These are phyloP conservation scores for Drosophila austrosaltans DNA, from an alignment of 2,888 invertebrate species.

Conservation along the genomic window DNA sequence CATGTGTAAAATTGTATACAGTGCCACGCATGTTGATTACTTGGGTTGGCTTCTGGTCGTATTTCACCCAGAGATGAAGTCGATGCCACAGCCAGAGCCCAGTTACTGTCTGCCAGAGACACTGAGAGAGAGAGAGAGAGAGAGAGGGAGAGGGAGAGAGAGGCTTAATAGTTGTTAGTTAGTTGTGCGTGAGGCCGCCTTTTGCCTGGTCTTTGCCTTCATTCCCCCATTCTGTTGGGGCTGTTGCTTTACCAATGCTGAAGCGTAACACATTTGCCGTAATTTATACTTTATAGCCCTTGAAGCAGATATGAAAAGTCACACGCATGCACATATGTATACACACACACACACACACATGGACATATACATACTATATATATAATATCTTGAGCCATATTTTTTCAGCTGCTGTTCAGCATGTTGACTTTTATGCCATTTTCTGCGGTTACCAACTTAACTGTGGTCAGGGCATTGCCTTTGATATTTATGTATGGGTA, in stretches of 20 bases:
- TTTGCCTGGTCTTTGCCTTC: neutral
- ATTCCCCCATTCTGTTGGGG: conserved; percentile 19
- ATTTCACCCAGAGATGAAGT: conserved; percentile 45
- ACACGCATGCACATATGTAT: conserved; percentile 18
- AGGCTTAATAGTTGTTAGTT: conserved; percentile 79
- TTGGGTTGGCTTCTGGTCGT: conserved; percentile 41
- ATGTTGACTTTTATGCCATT: conserved; percentile 78
- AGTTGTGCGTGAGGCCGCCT: conserved; percentile 68
- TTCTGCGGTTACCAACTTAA: conserved; percentile 71
- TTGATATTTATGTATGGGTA: conserved; percentile 72
- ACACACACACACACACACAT: conserved; percentile 16
- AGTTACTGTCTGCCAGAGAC: conserved; percentile 4
- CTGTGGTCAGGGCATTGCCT: conserved; percentile 66
- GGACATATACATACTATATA: neutral
- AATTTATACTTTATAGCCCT: conserved; percentile 78
- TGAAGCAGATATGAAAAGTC: conserved; percentile 73
- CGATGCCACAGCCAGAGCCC: conserved; percentile 22
- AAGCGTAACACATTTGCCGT: conserved; percentile 69
- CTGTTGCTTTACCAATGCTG: conserved; percentile 19
- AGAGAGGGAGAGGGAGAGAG: conserved; percentile 4
- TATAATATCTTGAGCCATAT: conserved; percentile 61
- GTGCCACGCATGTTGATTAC: conserved; percentile 76
- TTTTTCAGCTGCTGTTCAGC: conserved; percentile 67
- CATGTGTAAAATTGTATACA: conserved; percentile 64
- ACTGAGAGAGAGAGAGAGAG: conserved; percentile 5